phyloP scores from a whole-genome alignment of 2,888 invertebrate species.

The Alloplasta piceator region DNA sequence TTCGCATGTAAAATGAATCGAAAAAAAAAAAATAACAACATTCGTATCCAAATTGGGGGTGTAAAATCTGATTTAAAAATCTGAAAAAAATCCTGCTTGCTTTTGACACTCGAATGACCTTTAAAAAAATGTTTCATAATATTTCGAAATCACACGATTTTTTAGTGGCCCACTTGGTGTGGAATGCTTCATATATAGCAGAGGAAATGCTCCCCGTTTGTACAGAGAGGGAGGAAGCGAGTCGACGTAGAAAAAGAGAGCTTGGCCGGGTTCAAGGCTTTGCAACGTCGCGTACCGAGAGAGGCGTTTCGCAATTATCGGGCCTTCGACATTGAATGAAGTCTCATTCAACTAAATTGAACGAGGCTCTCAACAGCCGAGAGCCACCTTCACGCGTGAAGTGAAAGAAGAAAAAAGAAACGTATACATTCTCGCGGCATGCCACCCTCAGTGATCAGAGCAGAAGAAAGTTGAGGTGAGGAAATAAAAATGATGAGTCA shows the following conservation, averaged over 20 bases:
- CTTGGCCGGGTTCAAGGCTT: constrained; percentile 39
- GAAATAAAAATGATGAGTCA: background rate
- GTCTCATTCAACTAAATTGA: constrained; percentile 48
- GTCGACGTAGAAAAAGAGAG: constrained; percentile 8
- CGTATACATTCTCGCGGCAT: background rate
- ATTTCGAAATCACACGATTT: too few species aligned
- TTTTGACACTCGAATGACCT: too few species aligned
- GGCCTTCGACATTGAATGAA: constrained; percentile 54
- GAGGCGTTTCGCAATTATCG: constrained; percentile 62
- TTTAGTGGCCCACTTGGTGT: too few species aligned
- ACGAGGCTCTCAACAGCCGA: constrained; percentile 43
- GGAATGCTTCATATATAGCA: too few species aligned
- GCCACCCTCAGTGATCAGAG: too few species aligned
- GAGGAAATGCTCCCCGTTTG: constrained; percentile 32
- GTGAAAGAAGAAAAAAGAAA: constrained; percentile 14
- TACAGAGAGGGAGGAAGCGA: constrained; percentile 1
- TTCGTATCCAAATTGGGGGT: too few species aligned
- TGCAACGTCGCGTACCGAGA: constrained; percentile 38
- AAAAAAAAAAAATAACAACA: too few species aligned
- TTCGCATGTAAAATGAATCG: too few species aligned
- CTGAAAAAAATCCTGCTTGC: too few species aligned
- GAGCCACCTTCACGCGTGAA: constrained; percentile 39
- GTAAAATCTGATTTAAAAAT: too few species aligned
- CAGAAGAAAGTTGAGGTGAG: too few species aligned
- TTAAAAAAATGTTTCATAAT: too few species aligned